These are phyloP conservation scores for Halictus ligatus DNA, from an alignment of 2,888 invertebrate genomes.

Conservation along the genomic window DNA sequence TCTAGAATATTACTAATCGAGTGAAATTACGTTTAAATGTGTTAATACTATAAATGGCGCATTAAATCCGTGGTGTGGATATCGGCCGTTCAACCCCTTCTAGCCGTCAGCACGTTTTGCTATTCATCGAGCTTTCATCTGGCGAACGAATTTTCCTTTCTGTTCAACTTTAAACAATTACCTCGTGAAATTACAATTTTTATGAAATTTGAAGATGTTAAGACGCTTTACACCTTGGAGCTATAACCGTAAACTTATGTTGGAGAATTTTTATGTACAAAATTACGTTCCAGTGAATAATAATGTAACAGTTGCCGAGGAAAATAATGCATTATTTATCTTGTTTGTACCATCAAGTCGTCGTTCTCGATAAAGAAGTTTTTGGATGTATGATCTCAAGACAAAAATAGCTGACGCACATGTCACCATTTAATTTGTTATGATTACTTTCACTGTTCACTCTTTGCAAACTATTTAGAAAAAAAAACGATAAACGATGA, in stretches of 20 bases:
- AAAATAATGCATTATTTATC: background rate
- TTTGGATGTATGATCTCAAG: no score
- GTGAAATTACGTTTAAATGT: background rate
- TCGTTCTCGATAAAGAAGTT: background rate
- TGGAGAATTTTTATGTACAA: background rate
- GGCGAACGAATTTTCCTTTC: background rate
- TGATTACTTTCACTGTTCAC: background rate
- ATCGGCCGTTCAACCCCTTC: conserved; percentile 46
- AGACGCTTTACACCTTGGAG: background rate
- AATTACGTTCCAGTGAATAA: background rate
- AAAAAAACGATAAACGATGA: background rate
- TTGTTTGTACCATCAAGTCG: background rate
- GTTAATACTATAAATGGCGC: conserved; percentile 49
- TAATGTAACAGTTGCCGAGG: background rate
- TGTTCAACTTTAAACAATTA: background rate
- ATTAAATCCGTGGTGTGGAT: conserved; percentile 49
- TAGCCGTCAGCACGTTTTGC: conserved; percentile 44
- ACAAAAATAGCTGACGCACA: background rate
- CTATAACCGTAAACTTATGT: background rate
- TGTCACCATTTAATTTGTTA: background rate
- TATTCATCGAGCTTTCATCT: conserved; percentile 38
- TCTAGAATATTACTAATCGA: background rate
- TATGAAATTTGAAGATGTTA: background rate
- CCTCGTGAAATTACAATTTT: background rate
- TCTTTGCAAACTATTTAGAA: background rate